Percentiles rank a stretch among this genome's conserved stretches.
Evolutionary conservation across 2,888 invertebrate species (phyloP).

Genomic region (Drosophila basisetae): DNA sequence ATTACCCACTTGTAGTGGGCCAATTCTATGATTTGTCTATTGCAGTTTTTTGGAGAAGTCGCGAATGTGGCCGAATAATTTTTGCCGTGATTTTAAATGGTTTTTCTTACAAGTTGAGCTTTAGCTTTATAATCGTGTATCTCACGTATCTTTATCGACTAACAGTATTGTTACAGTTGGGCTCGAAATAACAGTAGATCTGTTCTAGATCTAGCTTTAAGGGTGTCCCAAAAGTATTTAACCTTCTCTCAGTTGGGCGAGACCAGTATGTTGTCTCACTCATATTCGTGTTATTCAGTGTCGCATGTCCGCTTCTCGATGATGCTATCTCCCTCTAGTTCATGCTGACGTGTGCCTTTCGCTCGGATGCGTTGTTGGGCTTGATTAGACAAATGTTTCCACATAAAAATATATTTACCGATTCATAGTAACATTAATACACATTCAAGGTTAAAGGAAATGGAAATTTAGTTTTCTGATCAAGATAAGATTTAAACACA

Average conservation of each 20-base stretch:
- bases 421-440: neutral
- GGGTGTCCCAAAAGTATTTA: neutral
- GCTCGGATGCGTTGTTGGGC: neutral
- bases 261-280: neutral
- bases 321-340: conserved; percentile 2
- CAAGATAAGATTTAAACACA: neutral
- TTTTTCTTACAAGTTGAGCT: neutral
- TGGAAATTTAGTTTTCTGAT: neutral
- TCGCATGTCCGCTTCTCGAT: too few species aligned
- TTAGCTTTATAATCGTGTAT: too few species aligned
- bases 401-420: neutral
- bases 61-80: neutral
- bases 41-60: neutral
- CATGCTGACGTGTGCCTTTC: neutral
- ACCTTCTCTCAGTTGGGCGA: neutral
- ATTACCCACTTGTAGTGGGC: neutral
- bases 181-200: neutral
- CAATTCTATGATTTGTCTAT: too few species aligned
- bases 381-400: neutral
- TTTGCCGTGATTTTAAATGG: neutral
- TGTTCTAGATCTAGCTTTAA: neutral
- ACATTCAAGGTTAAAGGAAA: neutral
- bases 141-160: neutral
- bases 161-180: neutral
- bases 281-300: neutral